These are phyloP conservation scores for Spialia ferax DNA, from an alignment of 2,888 invertebrate genomes.

Conservation along the genomic window DNA sequence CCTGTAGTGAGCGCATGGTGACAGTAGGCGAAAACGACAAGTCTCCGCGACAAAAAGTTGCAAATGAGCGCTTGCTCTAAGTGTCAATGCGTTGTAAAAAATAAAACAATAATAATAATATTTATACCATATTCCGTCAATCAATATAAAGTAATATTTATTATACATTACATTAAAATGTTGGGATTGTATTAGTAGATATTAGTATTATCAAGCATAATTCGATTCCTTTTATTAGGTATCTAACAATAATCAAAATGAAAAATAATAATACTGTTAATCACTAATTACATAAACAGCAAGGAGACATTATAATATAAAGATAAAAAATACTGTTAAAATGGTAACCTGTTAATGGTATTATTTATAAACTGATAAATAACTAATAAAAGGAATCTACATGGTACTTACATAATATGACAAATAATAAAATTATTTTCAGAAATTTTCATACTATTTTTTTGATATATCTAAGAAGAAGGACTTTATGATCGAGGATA, in stretches of 20 bases:
- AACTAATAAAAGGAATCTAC: conserved; percentile 59
- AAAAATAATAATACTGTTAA: conserved; percentile 67
- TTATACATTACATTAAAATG: not conserved
- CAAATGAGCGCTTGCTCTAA: too few relatives aligned
- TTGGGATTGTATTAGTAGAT: conserved; percentile 12
- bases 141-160: conserved; percentile 20
- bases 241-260: conserved; percentile 52
- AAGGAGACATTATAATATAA: conserved; percentile 39
- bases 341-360: conserved; percentile 53
- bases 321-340: conserved; percentile 52
- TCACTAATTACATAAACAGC: conserved; percentile 47
- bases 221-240: conserved; percentile 55
- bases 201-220: conserved; percentile 6
- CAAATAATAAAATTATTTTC: not conserved
- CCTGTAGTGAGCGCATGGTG: too few relatives aligned
- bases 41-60: too few relatives aligned
- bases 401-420: not conserved
- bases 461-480: not conserved
- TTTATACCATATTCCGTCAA: too few relatives aligned
- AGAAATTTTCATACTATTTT: not conserved
- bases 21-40: too few relatives aligned
- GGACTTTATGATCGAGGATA: not conserved
- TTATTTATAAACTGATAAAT: conserved; percentile 43
- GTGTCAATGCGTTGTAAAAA: too few relatives aligned
- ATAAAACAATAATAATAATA: too few relatives aligned